Evolutionary conservation across 2,113 vertebrate genomes (phyloP).

Genomic region (Zosterops japonicus): DNA sequence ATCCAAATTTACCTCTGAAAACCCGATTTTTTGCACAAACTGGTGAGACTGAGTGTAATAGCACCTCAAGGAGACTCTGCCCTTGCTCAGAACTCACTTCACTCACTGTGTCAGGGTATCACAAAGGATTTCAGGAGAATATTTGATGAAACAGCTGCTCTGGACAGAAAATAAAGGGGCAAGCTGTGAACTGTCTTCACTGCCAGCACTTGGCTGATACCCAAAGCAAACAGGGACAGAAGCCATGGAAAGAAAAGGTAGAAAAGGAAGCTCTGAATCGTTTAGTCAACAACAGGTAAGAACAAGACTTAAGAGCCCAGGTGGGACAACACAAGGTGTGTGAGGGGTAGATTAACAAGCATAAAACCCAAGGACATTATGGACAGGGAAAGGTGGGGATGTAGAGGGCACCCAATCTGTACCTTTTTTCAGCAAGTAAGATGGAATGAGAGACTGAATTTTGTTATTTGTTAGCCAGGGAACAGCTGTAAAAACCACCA

Average conservation of each 20-base stretch:
- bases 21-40: not conserved
- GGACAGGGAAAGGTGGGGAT: not conserved
- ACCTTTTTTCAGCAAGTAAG: not conserved
- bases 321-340: not conserved
- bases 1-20: not conserved
- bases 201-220: not conserved
- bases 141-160: not conserved
- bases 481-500: conserved; percentile 27
- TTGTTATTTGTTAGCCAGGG: not conserved
- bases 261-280: not conserved
- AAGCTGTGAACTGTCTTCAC: not conserved
- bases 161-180: not conserved
- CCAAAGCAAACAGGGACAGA: conserved; percentile 4
- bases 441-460: not conserved
- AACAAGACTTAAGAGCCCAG: not conserved
- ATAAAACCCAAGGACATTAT: not conserved
- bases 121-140: not conserved
- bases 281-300: conserved; percentile 20
- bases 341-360: not conserved
- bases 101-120: not conserved
- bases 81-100: not conserved
- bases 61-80: conserved; percentile 26
- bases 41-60: not conserved
- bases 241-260: not conserved
- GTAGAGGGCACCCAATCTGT: not conserved